Evolutionary conservation across 2,888 invertebrate species (phyloP).

Genomic region (Antheraea yamamai): DNA sequence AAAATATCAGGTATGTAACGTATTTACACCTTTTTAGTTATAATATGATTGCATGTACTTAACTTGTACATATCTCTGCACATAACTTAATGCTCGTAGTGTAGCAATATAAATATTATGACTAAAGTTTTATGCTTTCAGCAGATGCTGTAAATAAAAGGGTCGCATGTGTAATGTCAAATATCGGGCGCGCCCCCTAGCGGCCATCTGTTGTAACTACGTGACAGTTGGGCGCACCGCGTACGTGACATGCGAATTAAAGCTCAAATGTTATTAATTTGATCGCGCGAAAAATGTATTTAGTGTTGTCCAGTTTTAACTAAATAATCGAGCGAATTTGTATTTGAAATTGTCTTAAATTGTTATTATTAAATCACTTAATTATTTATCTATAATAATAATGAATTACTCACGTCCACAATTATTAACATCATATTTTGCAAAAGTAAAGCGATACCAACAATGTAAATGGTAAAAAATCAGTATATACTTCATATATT

Average conservation of each 20-base stretch:
- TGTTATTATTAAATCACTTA: neutral
- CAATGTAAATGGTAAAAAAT: no score
- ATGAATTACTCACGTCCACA: no score
- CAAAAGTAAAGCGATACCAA: no score
- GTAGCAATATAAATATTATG: neutral
- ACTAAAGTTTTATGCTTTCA: neutral
- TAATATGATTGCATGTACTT: neutral
- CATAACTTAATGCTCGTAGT: neutral
- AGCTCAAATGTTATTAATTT: slow-evolving; percentile 4
- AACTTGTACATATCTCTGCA: neutral
- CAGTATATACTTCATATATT: no score
- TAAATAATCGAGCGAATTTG: neutral
- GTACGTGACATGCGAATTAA: slow-evolving; percentile 9
- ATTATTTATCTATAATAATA: neutral
- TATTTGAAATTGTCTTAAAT: neutral
- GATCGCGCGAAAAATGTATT: neutral
- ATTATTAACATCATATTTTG: no score
- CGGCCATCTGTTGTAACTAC: slow-evolving; percentile 47
- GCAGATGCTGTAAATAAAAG: slow-evolving; percentile 5
- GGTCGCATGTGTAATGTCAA: slow-evolving; percentile 15
- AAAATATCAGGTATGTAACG: no score
- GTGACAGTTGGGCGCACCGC: slow-evolving; percentile 39
- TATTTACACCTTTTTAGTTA: neutral
- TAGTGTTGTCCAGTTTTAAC: neutral
- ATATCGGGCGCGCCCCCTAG: slow-evolving; percentile 25